Conservation (phyloP, 2,797 vertebrate species). For the Parotocinclus haroldoi region DNA sequence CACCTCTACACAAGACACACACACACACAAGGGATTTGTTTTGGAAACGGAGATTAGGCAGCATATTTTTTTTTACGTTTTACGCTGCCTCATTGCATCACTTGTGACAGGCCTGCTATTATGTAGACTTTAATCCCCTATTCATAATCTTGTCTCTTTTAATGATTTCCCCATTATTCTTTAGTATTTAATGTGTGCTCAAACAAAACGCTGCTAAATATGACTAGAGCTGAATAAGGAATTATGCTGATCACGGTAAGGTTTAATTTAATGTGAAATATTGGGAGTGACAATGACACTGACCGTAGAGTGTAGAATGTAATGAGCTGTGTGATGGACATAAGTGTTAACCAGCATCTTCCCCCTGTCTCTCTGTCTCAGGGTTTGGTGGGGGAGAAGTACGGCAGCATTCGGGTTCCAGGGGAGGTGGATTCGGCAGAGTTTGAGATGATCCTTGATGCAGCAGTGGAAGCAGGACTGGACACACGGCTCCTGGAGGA, state of each 20-base stretch:
- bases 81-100: neutral
- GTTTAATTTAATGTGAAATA: slow-evolving; percentile 20
- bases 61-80: neutral
- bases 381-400: slow-evolving; percentile 96
- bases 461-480: slow-evolving; percentile 87
- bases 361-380: slow-evolving; percentile 63
- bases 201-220: slow-evolving; percentile 13
- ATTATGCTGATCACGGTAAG: slow-evolving; percentile 14
- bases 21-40: neutral
- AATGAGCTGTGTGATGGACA: neutral
- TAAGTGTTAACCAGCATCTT: slow-evolving; percentile 28
- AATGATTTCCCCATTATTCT: slow-evolving; percentile 1
- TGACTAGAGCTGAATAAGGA: slow-evolving; percentile 6
- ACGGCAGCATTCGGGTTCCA: slow-evolving; percentile 92
- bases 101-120: slow-evolving; percentile 1
- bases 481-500: slow-evolving; percentile 94
- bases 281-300: neutral
- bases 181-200: slow-evolving; percentile 1
- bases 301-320: neutral
- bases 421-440: slow-evolving; percentile 95
- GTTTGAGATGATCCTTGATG: slow-evolving; percentile 98
- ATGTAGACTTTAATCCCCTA: neutral
- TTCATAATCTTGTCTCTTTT: slow-evolving; percentile 4
- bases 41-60: neutral
- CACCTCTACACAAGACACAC: no score